Base-by-base conservation (phyloP, 1,140 invertebrate species). In the Zophobas morio region DNA sequence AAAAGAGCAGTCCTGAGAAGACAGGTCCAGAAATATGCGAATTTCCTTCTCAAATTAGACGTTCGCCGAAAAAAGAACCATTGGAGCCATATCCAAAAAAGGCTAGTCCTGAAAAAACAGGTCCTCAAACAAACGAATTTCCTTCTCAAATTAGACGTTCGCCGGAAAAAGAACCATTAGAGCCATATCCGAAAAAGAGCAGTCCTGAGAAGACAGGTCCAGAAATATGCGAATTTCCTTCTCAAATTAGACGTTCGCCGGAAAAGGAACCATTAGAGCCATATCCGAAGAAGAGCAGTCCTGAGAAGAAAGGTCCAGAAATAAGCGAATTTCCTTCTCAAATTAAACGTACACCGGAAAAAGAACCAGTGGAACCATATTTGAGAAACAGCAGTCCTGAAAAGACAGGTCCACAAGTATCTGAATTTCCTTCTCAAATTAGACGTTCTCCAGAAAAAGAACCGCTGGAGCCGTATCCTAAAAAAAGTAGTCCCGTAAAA, bases 291-390 rank as follows among this genome's bases (percentile, higher is more conserved):
- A 78, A 51, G 53, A 77, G 76, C 37, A 60, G 37, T 51, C 78
- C 76, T 0, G 70, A 6, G 2, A 78, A 81, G 40, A 34, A 49
- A 35, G 49, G 0, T 70, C 79, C 78, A 20, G 39, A 53, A 37
- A 63, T 83, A 32, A 57, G 63, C 37, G 83, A 84, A 72, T 84
- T 82, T 78, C 82, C 83, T 36, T 80, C 81, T 40, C 82, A 84
- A 79, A 79, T 79, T 34, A 78, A 80, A 63, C 20, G 54, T 77
- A 78, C 80, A 39, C 81, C 82, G 1, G 77, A 81, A 71, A 79
- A 76, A 60, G 51, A 53, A 53, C 72, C 70, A 35, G 32, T 77
- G 66, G 75, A 77, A 20, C 56, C 66, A 2, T 79, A 79, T 20
- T 20, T 20, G 20, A 20, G 20, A 20, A 20, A 20, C 20, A 20